Conservation (phyloP, 2,888 invertebrate genomes). For the Micoletzkya japonica region DNA sequence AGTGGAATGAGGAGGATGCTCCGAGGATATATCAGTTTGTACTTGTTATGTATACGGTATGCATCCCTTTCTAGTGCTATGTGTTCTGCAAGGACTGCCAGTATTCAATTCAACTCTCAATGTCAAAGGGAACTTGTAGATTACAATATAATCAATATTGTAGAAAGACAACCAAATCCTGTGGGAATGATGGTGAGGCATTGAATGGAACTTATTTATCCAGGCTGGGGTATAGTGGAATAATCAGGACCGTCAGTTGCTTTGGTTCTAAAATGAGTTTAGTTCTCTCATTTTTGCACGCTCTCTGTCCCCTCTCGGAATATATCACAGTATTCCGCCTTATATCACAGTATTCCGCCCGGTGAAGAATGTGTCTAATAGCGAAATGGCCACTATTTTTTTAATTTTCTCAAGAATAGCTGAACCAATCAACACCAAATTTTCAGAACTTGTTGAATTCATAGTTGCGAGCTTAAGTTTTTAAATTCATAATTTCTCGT, state of each 20-base stretch:
- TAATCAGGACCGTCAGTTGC: not conserved
- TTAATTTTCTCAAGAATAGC: too few species aligned
- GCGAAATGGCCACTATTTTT: too few species aligned
- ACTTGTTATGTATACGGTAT: not conserved
- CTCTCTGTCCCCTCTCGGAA: too few species aligned
- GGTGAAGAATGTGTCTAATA: too few species aligned
- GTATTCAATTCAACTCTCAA: constrained; percentile 37
- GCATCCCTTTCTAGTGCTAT: constrained; percentile 31
- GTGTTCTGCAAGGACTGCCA: constrained; percentile 35
- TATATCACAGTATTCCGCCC: too few species aligned
- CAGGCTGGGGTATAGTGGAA: not conserved
- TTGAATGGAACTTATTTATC: not conserved
- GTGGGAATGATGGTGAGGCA: constrained; percentile 43
- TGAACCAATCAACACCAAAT: too few species aligned
- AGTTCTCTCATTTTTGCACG: too few species aligned
- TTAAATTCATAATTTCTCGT: too few species aligned
- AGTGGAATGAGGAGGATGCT: constrained; percentile 38
- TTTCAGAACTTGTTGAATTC: too few species aligned
- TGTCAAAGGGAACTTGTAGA: constrained; percentile 44
- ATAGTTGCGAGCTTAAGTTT: too few species aligned
- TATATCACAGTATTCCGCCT: too few species aligned
- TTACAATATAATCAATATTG: constrained; percentile 45
- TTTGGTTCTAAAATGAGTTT: too few species aligned
- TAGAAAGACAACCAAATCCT: constrained; percentile 32
- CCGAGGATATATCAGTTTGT: constrained; percentile 28